These are phyloP conservation scores for Petroica traversi DNA, from an alignment of 2,113 vertebrate species.

Conservation along the genomic window DNA sequence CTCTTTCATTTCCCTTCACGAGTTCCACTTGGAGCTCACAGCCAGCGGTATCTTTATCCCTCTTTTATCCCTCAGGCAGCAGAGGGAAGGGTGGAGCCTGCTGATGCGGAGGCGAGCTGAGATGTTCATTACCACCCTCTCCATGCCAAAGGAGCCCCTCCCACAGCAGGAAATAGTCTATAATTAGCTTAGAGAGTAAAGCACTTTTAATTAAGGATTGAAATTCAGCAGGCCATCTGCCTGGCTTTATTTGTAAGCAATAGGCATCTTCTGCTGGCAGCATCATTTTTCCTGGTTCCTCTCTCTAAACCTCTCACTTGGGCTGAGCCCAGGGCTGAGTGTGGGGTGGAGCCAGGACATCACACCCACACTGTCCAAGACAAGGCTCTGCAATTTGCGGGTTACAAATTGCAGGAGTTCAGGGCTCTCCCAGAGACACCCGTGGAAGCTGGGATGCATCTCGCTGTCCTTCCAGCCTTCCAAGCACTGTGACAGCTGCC, in stretches of 20 bases:
- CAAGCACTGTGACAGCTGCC: not conserved
- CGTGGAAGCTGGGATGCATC: not conserved
- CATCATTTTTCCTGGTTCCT: not conserved
- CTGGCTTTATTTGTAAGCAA: constrained; percentile 22
- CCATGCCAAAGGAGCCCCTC: constrained; percentile 1
- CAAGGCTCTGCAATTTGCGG: not conserved
- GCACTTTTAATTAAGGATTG: constrained; percentile 35
- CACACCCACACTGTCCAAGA: not conserved
- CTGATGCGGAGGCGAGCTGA: not conserved
- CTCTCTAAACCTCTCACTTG: not conserved
- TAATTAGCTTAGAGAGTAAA: constrained; percentile 52
- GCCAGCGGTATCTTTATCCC: not conserved
- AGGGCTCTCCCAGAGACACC: not conserved
- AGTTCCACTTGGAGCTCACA: not conserved
- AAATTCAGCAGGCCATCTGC: constrained; percentile 48
- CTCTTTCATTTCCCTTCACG: not conserved
- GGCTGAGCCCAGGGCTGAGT: not conserved
- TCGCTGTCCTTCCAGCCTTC: not conserved
- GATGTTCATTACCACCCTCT: not conserved
- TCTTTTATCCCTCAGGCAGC: not conserved
- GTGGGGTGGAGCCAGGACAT: not conserved
- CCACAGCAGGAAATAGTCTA: constrained; percentile 5
- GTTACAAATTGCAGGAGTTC: too few relatives aligned
- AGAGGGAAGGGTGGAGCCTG: not conserved
- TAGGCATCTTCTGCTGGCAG: constrained; percentile 2